Conservation (phyloP, 2,113 vertebrate genomes). For the Cryptotis parvus region DNA sequence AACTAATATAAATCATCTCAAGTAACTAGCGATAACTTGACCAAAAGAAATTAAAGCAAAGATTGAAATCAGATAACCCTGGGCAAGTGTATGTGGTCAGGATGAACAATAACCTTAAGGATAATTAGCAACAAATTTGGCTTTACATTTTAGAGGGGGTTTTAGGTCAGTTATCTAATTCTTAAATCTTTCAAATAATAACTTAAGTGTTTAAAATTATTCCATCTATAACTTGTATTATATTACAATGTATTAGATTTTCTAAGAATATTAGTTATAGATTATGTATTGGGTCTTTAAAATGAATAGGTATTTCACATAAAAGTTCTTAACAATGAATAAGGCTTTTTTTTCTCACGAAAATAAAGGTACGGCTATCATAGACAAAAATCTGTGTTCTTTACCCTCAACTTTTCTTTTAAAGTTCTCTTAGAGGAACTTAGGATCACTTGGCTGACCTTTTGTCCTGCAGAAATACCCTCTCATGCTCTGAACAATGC, state of each 20-base stretch:
- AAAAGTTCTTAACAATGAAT: conserved; percentile 51
- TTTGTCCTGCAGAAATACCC: neutral
- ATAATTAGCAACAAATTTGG: neutral
- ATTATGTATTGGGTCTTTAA: neutral
- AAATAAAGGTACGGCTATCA: conserved; percentile 51
- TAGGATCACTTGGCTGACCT: neutral
- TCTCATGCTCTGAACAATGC: neutral
- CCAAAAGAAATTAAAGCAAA: neutral
- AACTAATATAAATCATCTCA: neutral
- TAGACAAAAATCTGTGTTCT: neutral
- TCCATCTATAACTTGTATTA: too few species aligned
- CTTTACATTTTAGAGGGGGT: neutral
- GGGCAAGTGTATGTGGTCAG: neutral
- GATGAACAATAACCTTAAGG: neutral
- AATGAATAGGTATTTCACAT: conserved; percentile 53
- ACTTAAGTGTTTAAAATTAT: too few species aligned
- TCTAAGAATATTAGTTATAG: neutral
- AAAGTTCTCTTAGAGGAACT: neutral
- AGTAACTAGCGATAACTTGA: neutral
- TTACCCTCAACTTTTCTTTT: neutral
- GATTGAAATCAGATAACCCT: neutral
- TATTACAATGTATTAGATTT: neutral
- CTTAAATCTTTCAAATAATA: neutral
- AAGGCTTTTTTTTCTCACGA: conserved; percentile 19
- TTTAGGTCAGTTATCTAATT: neutral